These are phyloP conservation scores for Rhopalosiphum maidis DNA, from an alignment of 1,140 invertebrate species.

Conservation along the genomic window DNA sequence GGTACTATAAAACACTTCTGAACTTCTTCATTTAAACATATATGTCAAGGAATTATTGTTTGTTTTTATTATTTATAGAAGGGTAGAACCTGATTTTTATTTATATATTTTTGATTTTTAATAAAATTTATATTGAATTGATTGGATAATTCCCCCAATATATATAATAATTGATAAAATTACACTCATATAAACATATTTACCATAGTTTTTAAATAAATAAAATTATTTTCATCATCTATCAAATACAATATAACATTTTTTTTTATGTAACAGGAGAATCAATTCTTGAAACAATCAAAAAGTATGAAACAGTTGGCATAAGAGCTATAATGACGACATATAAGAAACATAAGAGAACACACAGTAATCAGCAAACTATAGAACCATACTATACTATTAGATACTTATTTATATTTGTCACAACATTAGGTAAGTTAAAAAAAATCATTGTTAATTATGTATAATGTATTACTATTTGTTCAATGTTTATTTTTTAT, in stretches of 20 bases:
- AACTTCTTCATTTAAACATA: too few relatives aligned
- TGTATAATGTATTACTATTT: not conserved
- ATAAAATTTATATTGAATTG: not conserved
- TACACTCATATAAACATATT: not conserved
- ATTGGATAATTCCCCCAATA: not conserved
- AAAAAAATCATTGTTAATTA: not conserved
- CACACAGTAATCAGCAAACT: slow-evolving; percentile 3
- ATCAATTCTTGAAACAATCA: not conserved
- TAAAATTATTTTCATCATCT: not conserved
- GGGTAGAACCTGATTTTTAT: not conserved
- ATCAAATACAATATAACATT: not conserved
- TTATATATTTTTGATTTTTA: not conserved
- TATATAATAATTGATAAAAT: not conserved
- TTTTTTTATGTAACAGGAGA: not conserved
- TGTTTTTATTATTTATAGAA: not conserved
- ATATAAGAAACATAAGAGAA: not conserved
- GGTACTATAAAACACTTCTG: too few relatives aligned
- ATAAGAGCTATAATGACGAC: slow-evolving; percentile 7
- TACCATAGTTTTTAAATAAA: not conserved
- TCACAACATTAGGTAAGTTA: slow-evolving; percentile 48
- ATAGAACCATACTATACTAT: slow-evolving; percentile 43
- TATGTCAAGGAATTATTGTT: not conserved
- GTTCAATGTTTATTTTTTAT: not conserved
- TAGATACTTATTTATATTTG: slow-evolving; percentile 45
- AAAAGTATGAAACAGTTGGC: not conserved